Conservation (phyloP, 2,888 invertebrate genomes). For the Sacculina carcini region DNA sequence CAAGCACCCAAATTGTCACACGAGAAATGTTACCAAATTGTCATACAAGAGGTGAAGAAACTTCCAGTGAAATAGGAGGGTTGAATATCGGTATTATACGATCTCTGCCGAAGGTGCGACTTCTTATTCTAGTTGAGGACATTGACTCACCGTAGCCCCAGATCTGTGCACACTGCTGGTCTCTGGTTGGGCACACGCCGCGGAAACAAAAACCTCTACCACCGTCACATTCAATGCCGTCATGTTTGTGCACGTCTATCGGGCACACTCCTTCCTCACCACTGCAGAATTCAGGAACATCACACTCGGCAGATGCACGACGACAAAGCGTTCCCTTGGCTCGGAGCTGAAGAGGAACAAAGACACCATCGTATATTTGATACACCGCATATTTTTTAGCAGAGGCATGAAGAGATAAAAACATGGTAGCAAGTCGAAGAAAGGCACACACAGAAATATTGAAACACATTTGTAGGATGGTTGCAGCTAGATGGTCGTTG, state of each 20-base stretch:
- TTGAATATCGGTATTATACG: too few species aligned
- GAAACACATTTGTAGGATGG: too few species aligned
- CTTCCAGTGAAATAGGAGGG: too few species aligned
- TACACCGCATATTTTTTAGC: not conserved
- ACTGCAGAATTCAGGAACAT: conserved; percentile 77
- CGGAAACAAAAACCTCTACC: conserved; percentile 62
- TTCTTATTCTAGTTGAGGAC: too few species aligned
- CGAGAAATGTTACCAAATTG: too few species aligned
- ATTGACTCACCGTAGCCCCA: conserved; percentile 57
- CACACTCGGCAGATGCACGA: conserved; percentile 67
- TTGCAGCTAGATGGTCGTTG: too few species aligned
- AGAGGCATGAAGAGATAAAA: conserved; percentile 1
- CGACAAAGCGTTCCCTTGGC: conserved; percentile 55
- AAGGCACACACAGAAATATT: too few species aligned
- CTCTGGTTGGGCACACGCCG: conserved; percentile 66
- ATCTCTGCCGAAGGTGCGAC: too few species aligned
- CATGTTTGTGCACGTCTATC: conserved; percentile 61
- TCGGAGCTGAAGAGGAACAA: conserved; percentile 30
- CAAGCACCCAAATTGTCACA: too few species aligned
- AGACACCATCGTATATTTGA: not conserved
- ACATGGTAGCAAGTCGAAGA: too few species aligned
- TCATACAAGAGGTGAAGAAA: too few species aligned
- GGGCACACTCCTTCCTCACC: conserved; percentile 76
- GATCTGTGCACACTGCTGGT: conserved; percentile 64
- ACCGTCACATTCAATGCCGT: conserved; percentile 58